A percentile compares a stretch with the other conserved stretches of the same genome.
Conservation (phyloP, 2,113 vertebrate species). For the Daphoenositta chrysoptera region DNA sequence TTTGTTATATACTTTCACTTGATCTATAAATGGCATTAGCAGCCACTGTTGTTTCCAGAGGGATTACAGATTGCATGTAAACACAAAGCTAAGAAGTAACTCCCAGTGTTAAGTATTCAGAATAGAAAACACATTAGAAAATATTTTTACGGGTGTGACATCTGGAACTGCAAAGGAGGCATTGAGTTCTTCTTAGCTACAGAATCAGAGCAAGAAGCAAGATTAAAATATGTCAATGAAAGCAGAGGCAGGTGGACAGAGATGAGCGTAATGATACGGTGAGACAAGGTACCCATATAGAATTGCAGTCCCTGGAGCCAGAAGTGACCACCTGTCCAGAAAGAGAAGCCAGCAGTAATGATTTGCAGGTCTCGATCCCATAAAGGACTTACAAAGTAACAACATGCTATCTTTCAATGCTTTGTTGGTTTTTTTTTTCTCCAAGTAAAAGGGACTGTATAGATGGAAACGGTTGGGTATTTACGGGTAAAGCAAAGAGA, state of each 20-base stretch:
- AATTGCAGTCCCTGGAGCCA: neutral
- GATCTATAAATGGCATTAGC: neutral
- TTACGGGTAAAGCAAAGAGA: neutral
- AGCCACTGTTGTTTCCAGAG: neutral
- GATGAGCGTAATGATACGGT: neutral
- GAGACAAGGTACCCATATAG: neutral
- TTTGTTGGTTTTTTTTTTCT: fast-evolving
- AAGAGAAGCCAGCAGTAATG: neutral
- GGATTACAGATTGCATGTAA: neutral
- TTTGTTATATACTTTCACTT: neutral
- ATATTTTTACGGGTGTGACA: neutral
- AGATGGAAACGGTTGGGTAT: neutral
- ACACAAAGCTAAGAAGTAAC: neutral
- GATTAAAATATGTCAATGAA: neutral
- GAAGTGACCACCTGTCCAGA: neutral
- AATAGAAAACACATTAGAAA: neutral
- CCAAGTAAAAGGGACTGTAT: neutral
- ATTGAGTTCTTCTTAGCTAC: neutral
- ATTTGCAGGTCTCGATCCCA: neutral
- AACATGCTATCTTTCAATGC: neutral
- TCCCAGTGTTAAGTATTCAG: neutral
- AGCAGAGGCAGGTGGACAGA: neutral
- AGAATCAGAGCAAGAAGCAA: neutral
- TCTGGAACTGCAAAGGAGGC: neutral
- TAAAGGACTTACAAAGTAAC: neutral